Evolutionary conservation across 1,140 invertebrate genomes (phyloP).

Genomic region (Bombus sibiricus): DNA sequence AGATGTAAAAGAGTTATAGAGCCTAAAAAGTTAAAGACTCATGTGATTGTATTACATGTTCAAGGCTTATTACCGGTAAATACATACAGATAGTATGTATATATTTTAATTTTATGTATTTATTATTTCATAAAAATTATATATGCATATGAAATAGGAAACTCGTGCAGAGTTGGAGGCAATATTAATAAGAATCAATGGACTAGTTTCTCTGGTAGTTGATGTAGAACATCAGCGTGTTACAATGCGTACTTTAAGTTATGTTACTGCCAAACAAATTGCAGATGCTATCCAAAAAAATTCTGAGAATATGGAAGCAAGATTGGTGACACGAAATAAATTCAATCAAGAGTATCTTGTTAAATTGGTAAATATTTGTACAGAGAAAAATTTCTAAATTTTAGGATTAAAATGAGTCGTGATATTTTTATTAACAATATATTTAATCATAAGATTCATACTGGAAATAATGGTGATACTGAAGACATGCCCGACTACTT

Average conservation of each 20-base stretch:
- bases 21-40: slow-evolving; percentile 80
- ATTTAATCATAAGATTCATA: slow-evolving; percentile 69
- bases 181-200: slow-evolving; percentile 80
- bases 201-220: slow-evolving; percentile 80
- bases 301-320: slow-evolving; percentile 79
- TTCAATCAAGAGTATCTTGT: slow-evolving; percentile 82
- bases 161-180: slow-evolving; percentile 79
- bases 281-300: slow-evolving; percentile 80
- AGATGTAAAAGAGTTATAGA: slow-evolving; percentile 80
- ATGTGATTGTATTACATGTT: slow-evolving; percentile 79
- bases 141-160: slow-evolving; percentile 65
- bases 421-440: slow-evolving; percentile 28
- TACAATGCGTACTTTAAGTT: slow-evolving; percentile 80
- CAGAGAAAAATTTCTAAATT: background rate
- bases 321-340: slow-evolving; percentile 81
- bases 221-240: slow-evolving; percentile 82
- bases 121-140: background rate
- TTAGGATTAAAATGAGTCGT: background rate
- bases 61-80: slow-evolving; percentile 78
- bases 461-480: slow-evolving; percentile 71
- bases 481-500: slow-evolving; percentile 81
- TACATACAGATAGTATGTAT: background rate
- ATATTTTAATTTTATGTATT: background rate
- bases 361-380: slow-evolving; percentile 71
- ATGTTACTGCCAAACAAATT: slow-evolving; percentile 80